phyloP scores from a whole-genome alignment of 2,113 vertebrate genomes.

The Triplophysa tibetana region DNA sequence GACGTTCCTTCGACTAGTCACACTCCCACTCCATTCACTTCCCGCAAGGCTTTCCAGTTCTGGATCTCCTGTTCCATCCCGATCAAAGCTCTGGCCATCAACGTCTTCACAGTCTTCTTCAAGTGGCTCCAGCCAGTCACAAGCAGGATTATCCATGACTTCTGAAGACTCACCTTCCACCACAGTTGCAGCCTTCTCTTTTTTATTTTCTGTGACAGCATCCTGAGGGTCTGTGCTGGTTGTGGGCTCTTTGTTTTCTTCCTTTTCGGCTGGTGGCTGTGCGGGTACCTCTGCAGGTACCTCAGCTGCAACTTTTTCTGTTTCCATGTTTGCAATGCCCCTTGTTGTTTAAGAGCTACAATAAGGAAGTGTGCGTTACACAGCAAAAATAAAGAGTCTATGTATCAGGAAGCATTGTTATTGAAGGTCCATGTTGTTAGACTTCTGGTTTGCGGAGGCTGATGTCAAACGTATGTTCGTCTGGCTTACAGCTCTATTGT shows the following conservation, averaged over 20 bases:
- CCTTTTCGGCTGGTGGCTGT: conserved; percentile 22
- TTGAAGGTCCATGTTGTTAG: neutral
- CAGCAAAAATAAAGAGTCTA: neutral
- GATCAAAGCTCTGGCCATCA: conserved; percentile 47
- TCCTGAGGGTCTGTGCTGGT: neutral
- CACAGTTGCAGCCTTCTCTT: neutral
- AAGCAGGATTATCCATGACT: conserved; percentile 55
- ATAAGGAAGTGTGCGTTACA: neutral
- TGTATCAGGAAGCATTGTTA: neutral
- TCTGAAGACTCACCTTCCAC: conserved; percentile 37
- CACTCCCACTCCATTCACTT: conserved; percentile 69
- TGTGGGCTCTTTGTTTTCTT: conserved; percentile 17
- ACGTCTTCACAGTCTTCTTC: conserved; percentile 70
- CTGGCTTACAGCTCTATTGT: neutral
- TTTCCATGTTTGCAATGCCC: conserved; percentile 44
- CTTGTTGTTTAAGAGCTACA: neutral
- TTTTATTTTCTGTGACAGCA: neutral
- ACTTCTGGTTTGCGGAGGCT: neutral
- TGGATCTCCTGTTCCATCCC: conserved; percentile 49
- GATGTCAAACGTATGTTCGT: neutral
- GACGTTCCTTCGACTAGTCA: conserved; percentile 54
- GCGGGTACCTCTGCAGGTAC: conserved; percentile 37
- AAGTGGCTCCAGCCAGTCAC: conserved; percentile 78
- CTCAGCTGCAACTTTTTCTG: conserved; percentile 2
- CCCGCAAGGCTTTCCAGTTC: conserved; percentile 71